Percentiles rank a stretch among this genome's conserved stretches.
Conservation (phyloP, 2,797 vertebrate species). For the Oryzias dopingdopingensis region DNA sequence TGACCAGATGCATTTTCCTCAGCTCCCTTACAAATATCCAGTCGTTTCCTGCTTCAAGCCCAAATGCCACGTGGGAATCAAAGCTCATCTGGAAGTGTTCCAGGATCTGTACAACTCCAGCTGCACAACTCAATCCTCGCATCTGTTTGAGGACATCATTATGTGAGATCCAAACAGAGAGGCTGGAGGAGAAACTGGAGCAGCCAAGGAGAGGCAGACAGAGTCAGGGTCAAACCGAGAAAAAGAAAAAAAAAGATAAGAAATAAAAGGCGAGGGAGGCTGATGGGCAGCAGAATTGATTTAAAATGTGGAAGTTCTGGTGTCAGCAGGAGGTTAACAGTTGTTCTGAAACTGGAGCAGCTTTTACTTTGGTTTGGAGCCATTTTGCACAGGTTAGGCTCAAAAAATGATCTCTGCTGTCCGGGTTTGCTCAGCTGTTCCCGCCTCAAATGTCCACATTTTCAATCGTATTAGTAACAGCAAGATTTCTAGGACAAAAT, state of each 20-base stretch:
- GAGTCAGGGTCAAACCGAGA: conserved; percentile 3
- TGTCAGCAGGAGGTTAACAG: conserved; percentile 45
- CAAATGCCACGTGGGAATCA: conserved; percentile 20
- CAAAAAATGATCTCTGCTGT: conserved; percentile 13
- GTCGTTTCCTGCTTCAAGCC: conserved; percentile 13
- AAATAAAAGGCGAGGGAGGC: conserved; percentile 1
- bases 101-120: conserved; percentile 19
- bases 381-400: conserved; percentile 5
- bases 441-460: conserved; percentile 1
- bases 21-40: conserved; percentile 7
- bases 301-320: conserved; percentile 29
- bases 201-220: conserved; percentile 19
- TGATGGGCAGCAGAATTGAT: conserved; percentile 36
- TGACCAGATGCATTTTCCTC: conserved; percentile 12
- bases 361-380: conserved; percentile 8
- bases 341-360: conserved; percentile 25
- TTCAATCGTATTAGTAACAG: background rate
- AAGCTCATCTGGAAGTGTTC: conserved; percentile 30
- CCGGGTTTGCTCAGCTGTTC: conserved; percentile 1
- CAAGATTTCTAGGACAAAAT: background rate
- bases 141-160: conserved; percentile 36
- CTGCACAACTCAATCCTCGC: conserved; percentile 29
- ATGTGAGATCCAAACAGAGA: background rate
- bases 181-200: background rate
- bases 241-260: conserved; percentile 1